Evolutionary conservation across 2,888 invertebrate species (phyloP).

Genomic region (Ophion ventricosus): DNA sequence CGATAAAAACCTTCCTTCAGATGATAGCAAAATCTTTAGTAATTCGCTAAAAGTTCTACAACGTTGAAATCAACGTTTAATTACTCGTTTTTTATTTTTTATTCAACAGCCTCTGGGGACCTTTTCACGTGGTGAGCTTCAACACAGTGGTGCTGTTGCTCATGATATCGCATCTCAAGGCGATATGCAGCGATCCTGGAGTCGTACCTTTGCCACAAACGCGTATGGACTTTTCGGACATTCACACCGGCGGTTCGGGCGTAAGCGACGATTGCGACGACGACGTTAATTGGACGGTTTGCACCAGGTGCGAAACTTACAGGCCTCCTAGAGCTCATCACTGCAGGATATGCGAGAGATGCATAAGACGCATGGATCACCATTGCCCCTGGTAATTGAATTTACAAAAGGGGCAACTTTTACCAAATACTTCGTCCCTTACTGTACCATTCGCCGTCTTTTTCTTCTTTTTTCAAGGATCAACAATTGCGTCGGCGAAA

Average conservation of each 20-base stretch:
- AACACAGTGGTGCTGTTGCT: slow-evolving; percentile 91
- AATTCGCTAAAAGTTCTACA: neutral
- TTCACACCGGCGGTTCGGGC: slow-evolving; percentile 87
- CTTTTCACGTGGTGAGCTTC: slow-evolving; percentile 91
- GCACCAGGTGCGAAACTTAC: slow-evolving; percentile 91
- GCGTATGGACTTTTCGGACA: slow-evolving; percentile 91
- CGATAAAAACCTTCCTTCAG: too few relatives aligned
- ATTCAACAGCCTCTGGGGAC: slow-evolving; percentile 90
- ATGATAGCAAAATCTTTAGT: too few relatives aligned
- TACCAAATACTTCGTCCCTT: neutral
- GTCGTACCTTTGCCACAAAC: slow-evolving; percentile 91
- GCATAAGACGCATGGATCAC: slow-evolving; percentile 93
- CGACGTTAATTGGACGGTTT: slow-evolving; percentile 90
- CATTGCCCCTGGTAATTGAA: slow-evolving; percentile 90
- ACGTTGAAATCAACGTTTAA: slow-evolving; percentile 16
- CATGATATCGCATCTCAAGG: slow-evolving; percentile 91
- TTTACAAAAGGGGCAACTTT: neutral
- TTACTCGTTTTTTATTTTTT: too few relatives aligned
- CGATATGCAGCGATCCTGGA: slow-evolving; percentile 95
- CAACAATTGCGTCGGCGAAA: slow-evolving; percentile 96
- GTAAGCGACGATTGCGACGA: slow-evolving; percentile 84
- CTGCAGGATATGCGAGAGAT: slow-evolving; percentile 93
- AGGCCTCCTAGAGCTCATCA: slow-evolving; percentile 94
- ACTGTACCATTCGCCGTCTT: neutral
- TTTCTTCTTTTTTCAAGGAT: slow-evolving; percentile 85